These are phyloP conservation scores for Geophilus truncorum DNA, from an alignment of 2,888 invertebrate genomes.

Conservation along the genomic window DNA sequence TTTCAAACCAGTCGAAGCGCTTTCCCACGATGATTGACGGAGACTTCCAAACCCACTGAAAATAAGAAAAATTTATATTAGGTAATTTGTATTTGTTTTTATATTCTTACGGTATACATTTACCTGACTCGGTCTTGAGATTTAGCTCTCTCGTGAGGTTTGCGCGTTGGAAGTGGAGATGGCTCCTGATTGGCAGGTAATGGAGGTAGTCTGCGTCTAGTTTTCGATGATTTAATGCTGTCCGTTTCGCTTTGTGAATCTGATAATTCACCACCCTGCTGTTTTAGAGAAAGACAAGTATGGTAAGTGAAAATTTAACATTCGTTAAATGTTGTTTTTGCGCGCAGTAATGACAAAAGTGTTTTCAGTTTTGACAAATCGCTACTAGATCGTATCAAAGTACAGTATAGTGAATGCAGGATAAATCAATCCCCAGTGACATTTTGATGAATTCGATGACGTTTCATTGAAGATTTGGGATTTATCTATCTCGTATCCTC, in stretches of 20 bases:
- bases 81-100: no score
- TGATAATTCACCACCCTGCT: slow-evolving; percentile 48
- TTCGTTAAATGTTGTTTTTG: no score
- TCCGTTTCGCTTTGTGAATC: slow-evolving; percentile 53
- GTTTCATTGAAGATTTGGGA: no score
- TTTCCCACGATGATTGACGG: slow-evolving; percentile 45
- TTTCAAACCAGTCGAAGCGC: slow-evolving; percentile 37
- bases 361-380: no score
- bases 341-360: no score
- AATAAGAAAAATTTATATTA: no score
- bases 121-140: slow-evolving; percentile 46
- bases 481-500: no score
- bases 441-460: no score
- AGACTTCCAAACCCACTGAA: neutral
- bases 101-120: no score
- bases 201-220: slow-evolving; percentile 52
- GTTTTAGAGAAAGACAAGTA: neutral
- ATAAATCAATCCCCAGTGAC: no score
- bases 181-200: slow-evolving; percentile 53
- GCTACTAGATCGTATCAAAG: no score
- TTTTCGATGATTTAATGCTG: slow-evolving; percentile 51
- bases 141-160: slow-evolving; percentile 46
- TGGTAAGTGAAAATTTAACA: neutral
- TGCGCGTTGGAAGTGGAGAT: slow-evolving; percentile 48
- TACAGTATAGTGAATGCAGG: no score